Evolutionary conservation across 1,140 invertebrate genomes (phyloP), one percentile per base, ranked within the genome.

Genomic region (Cydia splendana): DNA sequence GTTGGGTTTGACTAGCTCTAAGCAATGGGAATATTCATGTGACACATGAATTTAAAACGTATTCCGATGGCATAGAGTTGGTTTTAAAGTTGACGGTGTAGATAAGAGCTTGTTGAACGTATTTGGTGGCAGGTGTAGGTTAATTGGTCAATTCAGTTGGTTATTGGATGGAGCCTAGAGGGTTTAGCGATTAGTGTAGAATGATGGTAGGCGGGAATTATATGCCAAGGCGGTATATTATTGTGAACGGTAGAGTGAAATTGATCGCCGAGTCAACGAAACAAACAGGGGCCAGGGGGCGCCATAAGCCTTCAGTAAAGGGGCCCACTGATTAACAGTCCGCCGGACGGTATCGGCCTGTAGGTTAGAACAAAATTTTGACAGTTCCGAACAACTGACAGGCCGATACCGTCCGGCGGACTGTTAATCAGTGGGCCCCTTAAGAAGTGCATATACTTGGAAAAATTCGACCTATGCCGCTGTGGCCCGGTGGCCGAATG

Each of bases 61-160:
- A 24, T 24, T 20, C 18, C 15, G 10, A 62, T 24, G 57, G 18
- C 24, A 62, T 62, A 62, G 20, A 62, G 57, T 18, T 20, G 57
- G 10, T 62, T 62, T 62, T 62, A 24, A 62, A 18, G 57, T 7
- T 10, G 57, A 62, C 7, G n/a, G 0, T 53, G 45, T 53, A n/a
- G 51, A n/a, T 53, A 53, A n/a, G 57, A 62, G 20, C 9, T 62
- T n/a, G 57, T 12, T 62, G 57, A 62, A 4, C 18, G 20, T 24
- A 62, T 53, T 53, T 62, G 57, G 57, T 62, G 67, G 30, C 67
- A 71, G 67, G 67, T 34, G 65, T 42, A 18, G 34, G n/a, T 38
- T 42, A 71, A 71, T 71, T 71, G n/a, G 67, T 38, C 67, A 38
- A 71, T 71, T 38, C 67, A 38, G 18, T 71, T 30, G 67, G 67